A percentile compares a stretch with the other conserved stretches of the same genome.
Conservation (phyloP, 2,113 vertebrate genomes). For the Sander vitreus region DNA sequence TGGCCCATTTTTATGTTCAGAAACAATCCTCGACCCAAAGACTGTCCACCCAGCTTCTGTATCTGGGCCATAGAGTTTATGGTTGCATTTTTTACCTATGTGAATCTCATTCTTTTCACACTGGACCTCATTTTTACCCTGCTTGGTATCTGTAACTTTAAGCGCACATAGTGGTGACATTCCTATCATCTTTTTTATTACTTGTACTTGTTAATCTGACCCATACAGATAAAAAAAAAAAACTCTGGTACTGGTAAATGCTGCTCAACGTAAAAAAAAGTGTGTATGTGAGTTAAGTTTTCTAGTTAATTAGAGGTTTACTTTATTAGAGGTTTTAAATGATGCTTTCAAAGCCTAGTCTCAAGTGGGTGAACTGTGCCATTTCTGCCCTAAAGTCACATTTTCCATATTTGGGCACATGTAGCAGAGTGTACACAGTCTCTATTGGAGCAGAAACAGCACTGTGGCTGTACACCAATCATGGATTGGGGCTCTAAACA, state of each 20-base stretch:
- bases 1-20: conserved; percentile 86
- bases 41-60: conserved; percentile 55
- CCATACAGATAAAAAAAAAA: too few species aligned
- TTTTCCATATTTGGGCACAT: conserved; percentile 5
- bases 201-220: too few species aligned
- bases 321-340: not conserved
- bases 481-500: not conserved
- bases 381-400: not conserved
- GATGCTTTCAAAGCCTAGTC: not conserved
- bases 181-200: too few species aligned
- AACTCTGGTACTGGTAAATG: too few species aligned
- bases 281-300: not conserved
- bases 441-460: not conserved
- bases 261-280: not conserved
- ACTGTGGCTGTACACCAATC: not conserved
- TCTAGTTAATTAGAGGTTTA: not conserved
- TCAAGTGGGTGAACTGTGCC: not conserved
- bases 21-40: not conserved
- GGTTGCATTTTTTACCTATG: conserved; percentile 85
- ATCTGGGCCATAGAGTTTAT: conserved; percentile 82
- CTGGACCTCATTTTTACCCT: conserved; percentile 87
- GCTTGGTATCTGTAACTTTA: conserved; percentile 73
- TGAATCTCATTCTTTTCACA: conserved; percentile 87
- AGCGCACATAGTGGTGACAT: conserved; percentile 34
- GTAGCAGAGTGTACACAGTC: not conserved